Conservation (phyloP, 2,888 invertebrate species). For the Latheticus oryzae region DNA sequence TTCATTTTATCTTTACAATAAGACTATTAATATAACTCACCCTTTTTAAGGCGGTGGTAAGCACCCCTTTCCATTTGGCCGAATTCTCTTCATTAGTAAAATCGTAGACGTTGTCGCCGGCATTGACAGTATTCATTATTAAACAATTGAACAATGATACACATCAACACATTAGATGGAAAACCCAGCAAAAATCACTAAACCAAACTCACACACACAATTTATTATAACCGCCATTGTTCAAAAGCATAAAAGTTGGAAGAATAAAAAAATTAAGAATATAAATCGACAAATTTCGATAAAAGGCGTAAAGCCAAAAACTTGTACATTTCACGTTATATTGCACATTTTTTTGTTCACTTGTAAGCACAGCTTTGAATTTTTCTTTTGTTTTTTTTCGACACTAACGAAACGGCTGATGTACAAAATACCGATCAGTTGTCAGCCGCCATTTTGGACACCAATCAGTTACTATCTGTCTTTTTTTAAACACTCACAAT, state of each 20-base stretch:
- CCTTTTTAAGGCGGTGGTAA: conserved; percentile 88
- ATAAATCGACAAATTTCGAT: no score
- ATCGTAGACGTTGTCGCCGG: conserved; percentile 75
- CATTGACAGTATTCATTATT: conserved; percentile 66
- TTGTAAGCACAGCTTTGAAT: conserved; percentile 38
- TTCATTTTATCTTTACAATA: background rate
- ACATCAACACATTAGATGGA: conserved; percentile 29
- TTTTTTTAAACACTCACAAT: conserved; percentile 26
- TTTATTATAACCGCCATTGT: conserved; percentile 54
- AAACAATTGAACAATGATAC: conserved; percentile 7
- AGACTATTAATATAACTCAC: no score
- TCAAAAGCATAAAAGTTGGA: conserved; percentile 39
- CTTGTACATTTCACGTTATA: conserved; percentile 55
- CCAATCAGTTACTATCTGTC: conserved; percentile 41
- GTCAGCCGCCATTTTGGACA: conserved; percentile 56
- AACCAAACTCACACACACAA: conserved; percentile 39
- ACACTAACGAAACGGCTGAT: conserved; percentile 50
- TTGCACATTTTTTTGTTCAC: conserved; percentile 54
- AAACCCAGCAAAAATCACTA: conserved; percentile 5
- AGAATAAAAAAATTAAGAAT: conserved; percentile 51
- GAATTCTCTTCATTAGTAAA: conserved; percentile 90
- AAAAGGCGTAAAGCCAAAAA: conserved; percentile 44
- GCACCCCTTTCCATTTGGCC: conserved; percentile 92
- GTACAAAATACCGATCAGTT: conserved; percentile 56
- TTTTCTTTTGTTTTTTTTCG: no score